Evolutionary conservation across 1,140 invertebrate species (phyloP).

Genomic region (Drosophila miranda): DNA sequence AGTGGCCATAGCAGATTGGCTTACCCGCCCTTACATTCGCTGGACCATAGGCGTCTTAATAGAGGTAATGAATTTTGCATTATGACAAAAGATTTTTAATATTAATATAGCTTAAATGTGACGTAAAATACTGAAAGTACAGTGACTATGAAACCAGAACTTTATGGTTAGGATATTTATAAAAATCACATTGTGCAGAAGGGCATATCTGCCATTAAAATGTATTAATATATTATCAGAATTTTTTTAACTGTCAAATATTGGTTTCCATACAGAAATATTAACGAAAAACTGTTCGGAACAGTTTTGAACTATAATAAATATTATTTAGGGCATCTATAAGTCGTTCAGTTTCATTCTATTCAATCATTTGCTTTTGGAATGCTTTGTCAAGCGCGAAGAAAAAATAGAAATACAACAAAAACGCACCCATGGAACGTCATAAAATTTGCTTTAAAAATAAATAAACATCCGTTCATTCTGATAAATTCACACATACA

Average conservation of each 20-base stretch:
- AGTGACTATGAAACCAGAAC: no score
- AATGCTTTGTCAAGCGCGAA: slow-evolving; percentile 28
- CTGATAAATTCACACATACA: neutral
- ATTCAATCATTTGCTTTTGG: slow-evolving; percentile 14
- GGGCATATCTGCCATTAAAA: neutral
- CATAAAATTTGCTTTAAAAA: slow-evolving; percentile 45
- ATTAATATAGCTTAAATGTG: neutral
- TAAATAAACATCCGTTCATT: slow-evolving; percentile 11
- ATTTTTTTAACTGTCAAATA: no score
- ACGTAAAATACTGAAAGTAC: neutral
- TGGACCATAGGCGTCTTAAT: no score
- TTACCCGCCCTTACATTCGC: no score
- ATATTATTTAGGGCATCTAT: slow-evolving; percentile 13
- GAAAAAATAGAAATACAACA: slow-evolving; percentile 30
- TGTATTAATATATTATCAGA: neutral
- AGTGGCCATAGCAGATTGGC: neutral
- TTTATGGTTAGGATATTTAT: no score
- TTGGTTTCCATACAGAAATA: neutral
- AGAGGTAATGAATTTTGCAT: neutral
- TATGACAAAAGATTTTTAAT: neutral
- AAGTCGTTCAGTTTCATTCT: slow-evolving; percentile 12
- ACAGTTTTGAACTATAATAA: no score
- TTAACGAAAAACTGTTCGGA: no score
- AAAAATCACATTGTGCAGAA: no score
- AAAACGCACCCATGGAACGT: slow-evolving; percentile 31